These are phyloP conservation scores for Drosophila bocqueti DNA, from an alignment of 1,140 invertebrate genomes.

Conservation along the genomic window DNA sequence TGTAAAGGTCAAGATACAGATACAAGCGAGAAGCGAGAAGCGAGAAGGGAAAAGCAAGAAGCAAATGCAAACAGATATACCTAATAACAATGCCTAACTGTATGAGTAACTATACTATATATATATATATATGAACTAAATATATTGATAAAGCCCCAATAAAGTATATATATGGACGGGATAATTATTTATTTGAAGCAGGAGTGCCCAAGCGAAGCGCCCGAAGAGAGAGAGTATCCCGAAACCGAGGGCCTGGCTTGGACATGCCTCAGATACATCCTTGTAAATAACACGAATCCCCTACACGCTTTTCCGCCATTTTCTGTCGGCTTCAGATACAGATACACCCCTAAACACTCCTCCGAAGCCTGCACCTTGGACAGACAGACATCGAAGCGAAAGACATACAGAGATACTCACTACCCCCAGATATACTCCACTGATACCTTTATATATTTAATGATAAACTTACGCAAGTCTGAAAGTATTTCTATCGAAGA, in stretches of 20 bases:
- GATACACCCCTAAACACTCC: not conserved
- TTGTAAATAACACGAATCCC: slow-evolving; percentile 23
- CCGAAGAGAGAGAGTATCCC: not conserved
- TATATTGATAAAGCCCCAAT: slow-evolving; percentile 27
- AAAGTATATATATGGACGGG: slow-evolving; percentile 35
- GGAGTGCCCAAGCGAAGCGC: not conserved
- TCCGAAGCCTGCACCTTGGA: not conserved
- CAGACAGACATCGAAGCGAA: slow-evolving; percentile 20
- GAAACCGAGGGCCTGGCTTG: not conserved
- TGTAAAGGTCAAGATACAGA: slow-evolving; percentile 63
- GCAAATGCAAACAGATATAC: slow-evolving; percentile 34
- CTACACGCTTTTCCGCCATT: not conserved
- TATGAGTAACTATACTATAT: slow-evolving; percentile 39
- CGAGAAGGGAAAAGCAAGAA: not conserved
- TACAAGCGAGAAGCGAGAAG: slow-evolving; percentile 3
- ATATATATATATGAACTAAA: slow-evolving; percentile 14
- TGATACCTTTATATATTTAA: slow-evolving; percentile 22
- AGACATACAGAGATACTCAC: slow-evolving; percentile 10
- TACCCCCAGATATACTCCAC: slow-evolving; percentile 3
- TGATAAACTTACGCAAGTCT: slow-evolving; percentile 69
- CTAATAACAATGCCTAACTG: slow-evolving; percentile 52
- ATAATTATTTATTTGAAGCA: slow-evolving; percentile 61
- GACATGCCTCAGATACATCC: not conserved
- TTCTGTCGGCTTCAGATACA: not conserved
- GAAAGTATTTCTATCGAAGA: slow-evolving; percentile 81